Conservation (phyloP, 2,113 vertebrate species). For the Hypanus sabinus region DNA sequence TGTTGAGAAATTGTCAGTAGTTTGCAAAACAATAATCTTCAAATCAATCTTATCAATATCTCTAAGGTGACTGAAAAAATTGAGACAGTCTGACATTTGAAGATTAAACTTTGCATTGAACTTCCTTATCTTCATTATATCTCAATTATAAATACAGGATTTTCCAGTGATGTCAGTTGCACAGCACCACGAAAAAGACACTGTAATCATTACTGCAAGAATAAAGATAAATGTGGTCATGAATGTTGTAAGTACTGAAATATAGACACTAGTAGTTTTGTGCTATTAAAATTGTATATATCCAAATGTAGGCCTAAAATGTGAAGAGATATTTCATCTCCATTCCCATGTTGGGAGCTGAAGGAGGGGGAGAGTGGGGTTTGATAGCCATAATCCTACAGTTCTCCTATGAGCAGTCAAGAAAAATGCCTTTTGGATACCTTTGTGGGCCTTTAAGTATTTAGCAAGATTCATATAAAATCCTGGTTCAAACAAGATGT, state of each 20-base stretch:
- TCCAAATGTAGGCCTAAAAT: not conserved
- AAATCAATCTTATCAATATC: not conserved
- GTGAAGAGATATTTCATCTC: not conserved
- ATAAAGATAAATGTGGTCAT: conserved; percentile 81
- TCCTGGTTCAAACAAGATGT: not conserved
- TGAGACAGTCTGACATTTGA: not conserved
- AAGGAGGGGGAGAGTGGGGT: not conserved
- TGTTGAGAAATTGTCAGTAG: no score
- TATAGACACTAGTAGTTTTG: not conserved
- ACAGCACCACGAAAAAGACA: conserved; percentile 64
- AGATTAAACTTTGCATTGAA: not conserved
- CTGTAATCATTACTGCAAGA: conserved; percentile 90
- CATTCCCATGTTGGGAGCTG: no score
- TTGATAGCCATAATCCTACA: not conserved
- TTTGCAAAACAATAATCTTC: no score
- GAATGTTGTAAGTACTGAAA: conserved; percentile 81
- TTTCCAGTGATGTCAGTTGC: conserved; percentile 42
- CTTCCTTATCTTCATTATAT: not conserved
- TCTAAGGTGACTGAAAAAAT: not conserved
- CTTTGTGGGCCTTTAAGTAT: not conserved
- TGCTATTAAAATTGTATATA: no score
- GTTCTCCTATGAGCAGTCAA: not conserved
- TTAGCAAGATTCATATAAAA: not conserved
- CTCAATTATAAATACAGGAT: conserved; percentile 39
- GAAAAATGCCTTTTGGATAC: not conserved